Percentiles rank a stretch among this genome's conserved stretches.
phyloP scores from a whole-genome alignment of 2,113 vertebrate genomes.

The Myodes glareolus region DNA sequence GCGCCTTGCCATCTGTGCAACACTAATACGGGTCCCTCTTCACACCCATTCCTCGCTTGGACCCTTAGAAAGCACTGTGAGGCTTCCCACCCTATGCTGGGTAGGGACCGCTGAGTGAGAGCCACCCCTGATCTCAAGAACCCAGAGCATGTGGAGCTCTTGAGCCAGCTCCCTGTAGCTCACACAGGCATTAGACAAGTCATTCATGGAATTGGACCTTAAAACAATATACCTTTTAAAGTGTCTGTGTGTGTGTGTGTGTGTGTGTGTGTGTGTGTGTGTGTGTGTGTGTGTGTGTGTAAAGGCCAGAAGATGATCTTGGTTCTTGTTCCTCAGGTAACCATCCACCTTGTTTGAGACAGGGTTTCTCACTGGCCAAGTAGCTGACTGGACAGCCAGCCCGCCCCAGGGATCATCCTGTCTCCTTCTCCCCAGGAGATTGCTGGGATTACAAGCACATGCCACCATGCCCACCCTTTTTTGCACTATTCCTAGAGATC shows the following conservation, averaged over 20 bases:
- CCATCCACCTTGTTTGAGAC: not conserved
- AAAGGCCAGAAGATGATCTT: not conserved
- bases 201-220: not conserved
- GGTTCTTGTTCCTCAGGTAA: not conserved
- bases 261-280: not conserved
- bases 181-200: accelerated
- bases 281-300: not conserved
- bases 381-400: not conserved
- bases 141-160: not conserved
- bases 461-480: not conserved
- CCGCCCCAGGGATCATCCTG: not conserved
- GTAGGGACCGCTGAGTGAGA: not conserved
- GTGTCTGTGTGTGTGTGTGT: not conserved
- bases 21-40: not conserved
- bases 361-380: not conserved
- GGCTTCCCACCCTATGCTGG: not conserved
- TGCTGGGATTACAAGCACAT: not conserved
- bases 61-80: no score
- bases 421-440: not conserved
- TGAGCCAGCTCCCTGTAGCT: accelerated
- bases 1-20: no score
- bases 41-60: not conserved
- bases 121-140: not conserved
- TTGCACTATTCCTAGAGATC: not conserved
- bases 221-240: not conserved